A percentile compares a stretch with the other conserved stretches of the same genome.
These are phyloP conservation scores for Drosophila willistoni DNA, from an alignment of 1,140 invertebrate genomes.

Conservation along the genomic window DNA sequence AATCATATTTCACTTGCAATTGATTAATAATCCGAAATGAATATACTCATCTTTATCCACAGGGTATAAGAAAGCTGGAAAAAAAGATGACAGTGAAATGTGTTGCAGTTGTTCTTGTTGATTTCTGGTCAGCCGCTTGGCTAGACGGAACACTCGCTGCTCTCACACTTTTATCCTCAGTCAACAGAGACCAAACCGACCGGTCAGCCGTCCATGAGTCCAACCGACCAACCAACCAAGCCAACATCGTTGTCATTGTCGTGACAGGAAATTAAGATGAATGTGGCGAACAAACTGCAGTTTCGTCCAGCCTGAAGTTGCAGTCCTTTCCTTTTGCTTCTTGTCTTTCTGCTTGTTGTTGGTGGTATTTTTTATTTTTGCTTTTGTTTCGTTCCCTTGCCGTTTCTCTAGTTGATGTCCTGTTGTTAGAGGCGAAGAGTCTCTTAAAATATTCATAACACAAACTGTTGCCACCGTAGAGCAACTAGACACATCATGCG, in stretches of 20 bases:
- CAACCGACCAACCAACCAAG: conserved; percentile 31
- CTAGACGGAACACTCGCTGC: conserved; percentile 32
- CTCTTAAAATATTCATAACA: conserved; percentile 80
- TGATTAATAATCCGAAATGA: background rate
- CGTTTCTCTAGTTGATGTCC: conserved; percentile 35
- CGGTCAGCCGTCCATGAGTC: conserved; percentile 26
- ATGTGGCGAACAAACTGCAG: conserved; percentile 79
- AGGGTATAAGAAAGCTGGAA: background rate
- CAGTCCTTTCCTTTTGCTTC: conserved; percentile 24
- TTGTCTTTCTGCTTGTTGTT: conserved; percentile 13
- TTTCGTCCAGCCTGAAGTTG: conserved; percentile 27
- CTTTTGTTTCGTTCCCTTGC: conserved; percentile 32
- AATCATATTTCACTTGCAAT: too few species aligned
- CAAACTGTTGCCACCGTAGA: conserved; percentile 77
- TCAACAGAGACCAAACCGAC: conserved; percentile 18
- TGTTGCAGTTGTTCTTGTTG: conserved; percentile 47
- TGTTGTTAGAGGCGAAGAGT: conserved; percentile 45
- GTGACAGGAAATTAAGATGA: conserved; percentile 82
- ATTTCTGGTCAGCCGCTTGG: conserved; percentile 39
- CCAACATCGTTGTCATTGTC: conserved; percentile 77
- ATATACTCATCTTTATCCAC: background rate
- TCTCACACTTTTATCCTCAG: conserved; percentile 52
- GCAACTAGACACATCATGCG: conserved; percentile 36
- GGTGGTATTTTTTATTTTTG: conserved; percentile 3
- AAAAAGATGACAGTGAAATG: conserved; percentile 42